A percentile compares a stretch with the other conserved stretches of the same genome.
Evolutionary conservation across 2,888 invertebrate genomes (phyloP).

Genomic region (Drosophila mercatorum): DNA sequence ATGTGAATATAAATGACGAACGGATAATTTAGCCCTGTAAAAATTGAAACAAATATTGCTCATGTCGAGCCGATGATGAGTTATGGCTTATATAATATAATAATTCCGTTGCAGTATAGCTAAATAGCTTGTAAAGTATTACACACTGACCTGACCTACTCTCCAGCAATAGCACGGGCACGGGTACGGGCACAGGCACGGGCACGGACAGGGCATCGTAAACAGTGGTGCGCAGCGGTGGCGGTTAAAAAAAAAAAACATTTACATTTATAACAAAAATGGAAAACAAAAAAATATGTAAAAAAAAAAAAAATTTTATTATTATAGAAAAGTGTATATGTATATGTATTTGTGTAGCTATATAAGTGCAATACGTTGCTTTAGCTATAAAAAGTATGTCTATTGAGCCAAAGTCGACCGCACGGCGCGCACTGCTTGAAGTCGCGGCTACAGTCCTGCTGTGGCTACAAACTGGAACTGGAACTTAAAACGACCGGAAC

Average conservation of each 20-base stretch:
- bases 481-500: slow-evolving; percentile 29
- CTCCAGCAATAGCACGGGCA: slow-evolving; percentile 48
- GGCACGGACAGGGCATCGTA: slow-evolving; percentile 10
- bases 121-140: slow-evolving; percentile 59
- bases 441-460: slow-evolving; percentile 58
- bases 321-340: slow-evolving; percentile 47
- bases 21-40: slow-evolving; percentile 7
- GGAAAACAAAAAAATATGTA: slow-evolving; percentile 18
- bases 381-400: slow-evolving; percentile 11
- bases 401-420: slow-evolving; percentile 50
- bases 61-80: slow-evolving; percentile 4
- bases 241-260: slow-evolving; percentile 32
- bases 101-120: slow-evolving; percentile 30
- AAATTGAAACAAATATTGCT: not conserved
- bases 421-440: slow-evolving; percentile 74
- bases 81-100: slow-evolving; percentile 9
- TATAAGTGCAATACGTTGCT: slow-evolving; percentile 26
- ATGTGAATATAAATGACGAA: too few species aligned
- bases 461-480: slow-evolving; percentile 29
- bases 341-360: slow-evolving; percentile 18
- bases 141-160: slow-evolving; percentile 78
- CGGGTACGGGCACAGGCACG: slow-evolving; percentile 2
- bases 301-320: slow-evolving; percentile 35
- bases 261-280: slow-evolving; percentile 19
- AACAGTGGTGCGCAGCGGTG: slow-evolving; percentile 60